phyloP scores from a whole-genome alignment of 1,140 invertebrate genomes.

The Oscheius sp. region DNA sequence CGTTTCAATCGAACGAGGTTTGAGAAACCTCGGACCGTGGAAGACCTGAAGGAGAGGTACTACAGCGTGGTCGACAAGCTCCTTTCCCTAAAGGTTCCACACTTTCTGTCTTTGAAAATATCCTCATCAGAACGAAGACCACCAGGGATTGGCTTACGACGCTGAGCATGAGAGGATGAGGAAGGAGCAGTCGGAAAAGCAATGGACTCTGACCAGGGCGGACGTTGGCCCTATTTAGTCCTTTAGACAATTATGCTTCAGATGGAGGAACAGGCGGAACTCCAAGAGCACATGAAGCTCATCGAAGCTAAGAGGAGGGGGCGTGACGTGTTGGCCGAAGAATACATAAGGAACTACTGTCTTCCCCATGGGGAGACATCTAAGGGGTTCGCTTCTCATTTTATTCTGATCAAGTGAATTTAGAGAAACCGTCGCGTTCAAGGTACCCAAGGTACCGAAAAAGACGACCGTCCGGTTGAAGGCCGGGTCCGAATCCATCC shows the following conservation, averaged over 20 bases:
- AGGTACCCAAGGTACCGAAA: neutral
- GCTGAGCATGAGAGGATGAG: neutral
- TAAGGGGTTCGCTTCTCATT: neutral
- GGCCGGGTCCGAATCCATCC: neutral
- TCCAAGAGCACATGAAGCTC: neutral
- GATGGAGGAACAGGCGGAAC: neutral
- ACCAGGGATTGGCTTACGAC: neutral
- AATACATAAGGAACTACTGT: neutral
- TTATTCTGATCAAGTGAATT: neutral
- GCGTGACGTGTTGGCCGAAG: neutral
- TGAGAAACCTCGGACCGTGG: neutral
- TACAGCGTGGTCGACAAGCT: neutral
- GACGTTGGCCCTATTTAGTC: neutral
- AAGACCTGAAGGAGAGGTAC: neutral
- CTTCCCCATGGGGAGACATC: neutral
- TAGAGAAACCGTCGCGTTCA: too few relatives aligned
- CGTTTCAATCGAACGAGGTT: neutral
- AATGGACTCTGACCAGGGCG: neutral
- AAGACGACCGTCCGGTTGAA: neutral
- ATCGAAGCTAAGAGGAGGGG: neutral
- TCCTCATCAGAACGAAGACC: neutral
- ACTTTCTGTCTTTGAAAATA: neutral
- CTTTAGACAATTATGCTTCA: neutral
- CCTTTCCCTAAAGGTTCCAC: neutral
- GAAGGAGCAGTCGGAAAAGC: neutral